Percentiles rank a stretch among this genome's conserved stretches.
Evolutionary conservation across 2,113 vertebrate genomes (phyloP).

Genomic region (Coracopsis vasa): DNA sequence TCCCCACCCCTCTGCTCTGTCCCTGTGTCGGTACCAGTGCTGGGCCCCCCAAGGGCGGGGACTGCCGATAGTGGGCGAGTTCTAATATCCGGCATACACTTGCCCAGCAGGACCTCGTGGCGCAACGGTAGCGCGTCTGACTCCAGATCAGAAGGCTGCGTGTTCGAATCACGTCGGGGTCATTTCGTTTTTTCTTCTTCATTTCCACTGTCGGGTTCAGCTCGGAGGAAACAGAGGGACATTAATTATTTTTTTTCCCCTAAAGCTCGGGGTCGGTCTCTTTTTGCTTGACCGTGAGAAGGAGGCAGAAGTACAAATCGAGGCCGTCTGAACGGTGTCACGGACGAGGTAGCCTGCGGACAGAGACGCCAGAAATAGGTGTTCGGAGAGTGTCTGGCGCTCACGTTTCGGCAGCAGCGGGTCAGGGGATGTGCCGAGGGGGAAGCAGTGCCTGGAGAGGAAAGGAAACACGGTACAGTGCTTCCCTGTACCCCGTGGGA

Average conservation of each 20-base stretch:
- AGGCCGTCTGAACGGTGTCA: too few relatives aligned
- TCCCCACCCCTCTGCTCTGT: fast-evolving
- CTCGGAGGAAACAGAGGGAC: fast-evolving
- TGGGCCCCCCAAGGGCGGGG: fast-evolving
- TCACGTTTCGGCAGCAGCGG: too few relatives aligned
- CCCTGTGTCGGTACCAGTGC: too few relatives aligned
- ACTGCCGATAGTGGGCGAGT: fast-evolving
- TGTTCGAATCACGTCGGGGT: slow-evolving; percentile 81
- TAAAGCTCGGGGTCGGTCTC: neutral
- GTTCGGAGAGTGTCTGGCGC: too few relatives aligned
- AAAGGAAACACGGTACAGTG: too few relatives aligned
- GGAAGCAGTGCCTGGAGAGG: too few relatives aligned
- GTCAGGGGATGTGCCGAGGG: neutral
- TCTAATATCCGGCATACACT: neutral
- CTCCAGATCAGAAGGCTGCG: slow-evolving; percentile 81
- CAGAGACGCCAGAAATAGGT: neutral
- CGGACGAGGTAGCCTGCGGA: too few relatives aligned
- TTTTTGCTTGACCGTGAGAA: too few relatives aligned
- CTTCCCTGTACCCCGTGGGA: neutral
- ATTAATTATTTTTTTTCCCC: fast-evolving
- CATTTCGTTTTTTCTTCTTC: fast-evolving
- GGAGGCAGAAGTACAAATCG: neutral
- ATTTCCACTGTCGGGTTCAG: fast-evolving
- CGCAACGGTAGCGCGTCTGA: slow-evolving; percentile 79
- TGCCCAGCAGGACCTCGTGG: slow-evolving; percentile 68